Evolutionary conservation across 2,888 invertebrate genomes (phyloP).

Genomic region (Leptopterna dolabrata): DNA sequence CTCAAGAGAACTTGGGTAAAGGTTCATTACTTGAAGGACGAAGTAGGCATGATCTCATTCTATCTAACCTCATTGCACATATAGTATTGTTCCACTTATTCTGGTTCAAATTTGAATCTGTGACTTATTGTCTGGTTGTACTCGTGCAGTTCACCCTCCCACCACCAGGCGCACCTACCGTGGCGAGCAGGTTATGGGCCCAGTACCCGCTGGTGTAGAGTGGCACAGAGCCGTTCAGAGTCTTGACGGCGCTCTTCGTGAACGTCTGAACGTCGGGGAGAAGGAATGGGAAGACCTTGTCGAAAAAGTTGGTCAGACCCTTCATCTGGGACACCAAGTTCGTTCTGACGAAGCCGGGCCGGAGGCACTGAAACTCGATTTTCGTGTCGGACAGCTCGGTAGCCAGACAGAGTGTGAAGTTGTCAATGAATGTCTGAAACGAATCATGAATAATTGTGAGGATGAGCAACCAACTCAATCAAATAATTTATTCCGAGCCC

Average conservation of each 20-base stretch:
- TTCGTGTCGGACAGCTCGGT: slow-evolving; percentile 12
- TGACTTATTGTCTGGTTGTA: too few relatives aligned
- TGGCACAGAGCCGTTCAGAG: slow-evolving; percentile 7
- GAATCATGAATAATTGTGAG: too few relatives aligned
- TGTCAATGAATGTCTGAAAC: slow-evolving; percentile 38
- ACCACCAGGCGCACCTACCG: too few relatives aligned
- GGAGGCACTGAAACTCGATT: slow-evolving; percentile 24
- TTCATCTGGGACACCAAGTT: slow-evolving; percentile 20
- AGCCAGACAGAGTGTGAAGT: slow-evolving; percentile 20
- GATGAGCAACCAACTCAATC: too few relatives aligned
- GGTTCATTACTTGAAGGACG: too few relatives aligned
- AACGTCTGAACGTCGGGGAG: slow-evolving; percentile 3
- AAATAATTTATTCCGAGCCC: too few relatives aligned
- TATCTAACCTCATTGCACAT: too few relatives aligned
- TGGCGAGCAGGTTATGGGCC: background rate
- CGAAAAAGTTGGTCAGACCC: background rate
- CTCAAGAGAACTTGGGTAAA: too few relatives aligned
- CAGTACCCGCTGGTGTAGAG: slow-evolving; percentile 30
- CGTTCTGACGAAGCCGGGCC: slow-evolving; percentile 30
- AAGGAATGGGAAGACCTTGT: background rate
- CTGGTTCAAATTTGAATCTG: too few relatives aligned
- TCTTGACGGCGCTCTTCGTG: slow-evolving; percentile 23
- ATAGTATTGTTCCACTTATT: too few relatives aligned
- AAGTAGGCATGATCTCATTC: too few relatives aligned
- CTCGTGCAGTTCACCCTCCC: too few relatives aligned